These are phyloP conservation scores for Drosophila barbarae DNA, from an alignment of 2,888 invertebrate species.

Conservation along the genomic window DNA sequence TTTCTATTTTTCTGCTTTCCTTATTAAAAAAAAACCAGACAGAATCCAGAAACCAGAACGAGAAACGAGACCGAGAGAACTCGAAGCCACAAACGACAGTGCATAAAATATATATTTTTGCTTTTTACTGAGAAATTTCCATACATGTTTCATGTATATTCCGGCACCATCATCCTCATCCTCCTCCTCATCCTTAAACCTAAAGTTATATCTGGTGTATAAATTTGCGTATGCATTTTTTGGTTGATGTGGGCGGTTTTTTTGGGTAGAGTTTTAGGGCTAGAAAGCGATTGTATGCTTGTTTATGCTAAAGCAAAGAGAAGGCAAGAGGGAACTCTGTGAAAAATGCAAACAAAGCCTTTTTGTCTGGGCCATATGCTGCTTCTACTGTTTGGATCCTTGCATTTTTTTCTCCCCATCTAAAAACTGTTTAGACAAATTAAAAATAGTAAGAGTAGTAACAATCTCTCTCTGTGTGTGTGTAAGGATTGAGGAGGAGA, in stretches of 20 bases:
- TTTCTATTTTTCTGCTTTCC: constrained; percentile 9
- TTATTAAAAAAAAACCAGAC: neutral
- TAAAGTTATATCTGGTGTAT: constrained; percentile 49
- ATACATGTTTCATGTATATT: constrained; percentile 46
- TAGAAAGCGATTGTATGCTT: constrained; percentile 43
- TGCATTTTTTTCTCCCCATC: constrained; percentile 13
- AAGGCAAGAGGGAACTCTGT: constrained; percentile 36
- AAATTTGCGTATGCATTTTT: constrained; percentile 71
- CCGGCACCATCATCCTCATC: constrained; percentile 4
- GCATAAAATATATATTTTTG: constrained; percentile 66
- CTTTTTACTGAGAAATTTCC: constrained; percentile 62
- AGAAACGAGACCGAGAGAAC: constrained; percentile 22
- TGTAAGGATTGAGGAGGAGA: constrained; percentile 46
- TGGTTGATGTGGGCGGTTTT: constrained; percentile 17
- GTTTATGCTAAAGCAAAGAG: constrained; percentile 54
- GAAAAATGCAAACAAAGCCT: constrained; percentile 64
- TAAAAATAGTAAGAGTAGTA: constrained; percentile 62
- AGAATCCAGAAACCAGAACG: constrained; percentile 38
- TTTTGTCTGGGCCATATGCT: constrained; percentile 57
- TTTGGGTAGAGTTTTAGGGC: constrained; percentile 7
- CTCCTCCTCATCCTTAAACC: neutral
- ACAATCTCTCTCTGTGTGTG: constrained; percentile 37
- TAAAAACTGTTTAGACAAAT: constrained; percentile 70
- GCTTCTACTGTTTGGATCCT: constrained; percentile 4
- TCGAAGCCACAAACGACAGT: constrained; percentile 62